A percentile compares a stretch with the other conserved stretches of the same genome.
These are phyloP conservation scores for Alligator sinensis DNA, from an alignment of 2,113 vertebrate genomes.

Conservation along the genomic window DNA sequence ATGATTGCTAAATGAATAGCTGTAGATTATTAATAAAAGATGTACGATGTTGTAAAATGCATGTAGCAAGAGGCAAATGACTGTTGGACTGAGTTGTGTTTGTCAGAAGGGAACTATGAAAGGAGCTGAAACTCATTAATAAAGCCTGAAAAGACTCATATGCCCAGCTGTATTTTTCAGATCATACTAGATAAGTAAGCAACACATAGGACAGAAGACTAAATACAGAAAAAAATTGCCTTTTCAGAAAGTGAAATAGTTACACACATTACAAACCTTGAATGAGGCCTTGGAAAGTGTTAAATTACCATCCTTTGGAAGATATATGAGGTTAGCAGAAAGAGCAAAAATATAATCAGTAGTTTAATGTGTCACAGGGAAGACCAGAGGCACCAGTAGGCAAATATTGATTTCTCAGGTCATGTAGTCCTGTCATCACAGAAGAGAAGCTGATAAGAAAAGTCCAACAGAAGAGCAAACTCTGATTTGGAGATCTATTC, in stretches of 20 bases:
- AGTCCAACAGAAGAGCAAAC: neutral
- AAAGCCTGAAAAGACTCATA: neutral
- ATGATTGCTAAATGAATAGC: neutral
- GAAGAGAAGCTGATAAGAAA: neutral
- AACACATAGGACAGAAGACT: neutral
- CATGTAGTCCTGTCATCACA: neutral
- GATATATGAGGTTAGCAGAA: neutral
- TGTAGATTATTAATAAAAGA: neutral
- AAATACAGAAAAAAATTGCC: fast-evolving
- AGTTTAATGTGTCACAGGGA: neutral
- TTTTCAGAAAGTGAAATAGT: neutral
- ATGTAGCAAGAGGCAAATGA: neutral
- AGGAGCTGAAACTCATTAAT: neutral
- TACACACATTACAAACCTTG: neutral
- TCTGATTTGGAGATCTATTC: neutral
- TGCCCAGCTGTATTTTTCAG: neutral
- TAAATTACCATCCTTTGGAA: neutral
- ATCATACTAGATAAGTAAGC: fast-evolving
- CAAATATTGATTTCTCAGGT: neutral
- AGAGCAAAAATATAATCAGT: neutral
- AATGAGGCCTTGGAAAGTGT: neutral
- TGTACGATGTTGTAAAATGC: neutral
- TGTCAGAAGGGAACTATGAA: neutral
- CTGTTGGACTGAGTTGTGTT: neutral
- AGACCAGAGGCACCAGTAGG: neutral